Evolutionary conservation across 2,888 invertebrate genomes (phyloP), one percentile per base, ranked within the genome.

Genomic region (Drosophila rubida): DNA sequence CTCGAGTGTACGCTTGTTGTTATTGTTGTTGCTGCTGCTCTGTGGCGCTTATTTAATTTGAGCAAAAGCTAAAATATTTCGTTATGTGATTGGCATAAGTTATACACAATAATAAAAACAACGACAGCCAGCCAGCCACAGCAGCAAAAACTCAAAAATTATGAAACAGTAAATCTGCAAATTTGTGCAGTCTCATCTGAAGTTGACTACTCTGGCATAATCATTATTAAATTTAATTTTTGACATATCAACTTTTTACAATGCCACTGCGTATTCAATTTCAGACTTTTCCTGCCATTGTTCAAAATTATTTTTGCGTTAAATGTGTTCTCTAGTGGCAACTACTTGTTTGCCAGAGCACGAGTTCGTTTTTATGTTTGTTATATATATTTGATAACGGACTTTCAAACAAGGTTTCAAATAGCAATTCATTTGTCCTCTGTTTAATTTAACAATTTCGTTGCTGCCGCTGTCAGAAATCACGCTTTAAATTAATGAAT

Each of bases 61-160:
- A 66, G 86, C 50, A 78, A 78, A 77, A 81, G 64, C 83, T 74
- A 83, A 87, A 87, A 82, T 82, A 87, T 85, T 82, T 79, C 63
- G 78, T 75, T 85, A 75, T 82, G 69, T 87, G 86, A 83, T 84
- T 82, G 87, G 70, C 79, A 76, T 74, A 87, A 85, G 82, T 87
- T 82, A 63, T 69, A 68, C 61, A 82, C 3, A 19, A 84, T 61
- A 49, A 37, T 7, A 37, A 7, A 37, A 37, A 14, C 14, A 37
- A 50, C 39, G 27, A 57, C 14, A 48, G 35, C 35, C 32, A 41
- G 42, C 51, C 11, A 62, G 4, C 49, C 62, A 27, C 25, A 13
- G 25, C 45, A 57, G 41, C 30, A 61, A 19, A 45, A 25, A 61
- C 25, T 44, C 51, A 44, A 27, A 73, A 46, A 57, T 73, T 74